Percentiles rank a stretch among this genome's conserved stretches.
Evolutionary conservation across 2,888 invertebrate species (phyloP).

Genomic region (Eucera pruinosa): DNA sequence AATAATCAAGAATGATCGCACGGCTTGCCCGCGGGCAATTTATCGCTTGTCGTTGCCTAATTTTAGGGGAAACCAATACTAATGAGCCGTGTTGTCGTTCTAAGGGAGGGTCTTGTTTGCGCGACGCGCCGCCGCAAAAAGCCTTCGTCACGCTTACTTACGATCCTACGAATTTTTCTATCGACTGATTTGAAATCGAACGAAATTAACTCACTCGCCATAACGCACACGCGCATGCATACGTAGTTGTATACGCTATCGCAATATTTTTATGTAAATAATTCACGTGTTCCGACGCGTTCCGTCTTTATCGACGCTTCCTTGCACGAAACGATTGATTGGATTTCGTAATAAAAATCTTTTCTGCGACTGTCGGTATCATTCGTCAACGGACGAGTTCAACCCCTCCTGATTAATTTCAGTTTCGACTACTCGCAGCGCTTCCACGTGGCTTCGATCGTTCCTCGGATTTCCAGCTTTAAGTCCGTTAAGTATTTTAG

Average conservation of each 20-base stretch:
- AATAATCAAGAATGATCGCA: conserved; percentile 19
- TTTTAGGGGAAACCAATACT: neutral
- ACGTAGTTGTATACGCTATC: conserved; percentile 1
- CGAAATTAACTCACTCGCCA: conserved; percentile 20
- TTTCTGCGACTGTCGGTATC: conserved; percentile 57
- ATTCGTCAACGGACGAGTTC: neutral
- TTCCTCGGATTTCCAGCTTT: too few relatives aligned
- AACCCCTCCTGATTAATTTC: neutral
- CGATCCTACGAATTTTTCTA: conserved; percentile 36
- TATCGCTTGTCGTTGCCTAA: conserved; percentile 21
- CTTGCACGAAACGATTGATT: conserved; percentile 62
- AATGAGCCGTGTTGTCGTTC: conserved; percentile 5
- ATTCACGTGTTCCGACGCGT: conserved; percentile 52
- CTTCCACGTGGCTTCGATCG: too few relatives aligned
- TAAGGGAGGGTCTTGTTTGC: neutral
- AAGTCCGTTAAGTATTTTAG: too few relatives aligned
- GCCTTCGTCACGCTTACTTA: conserved; percentile 2
- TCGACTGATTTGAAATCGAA: conserved; percentile 41
- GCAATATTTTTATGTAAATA: conserved; percentile 61
- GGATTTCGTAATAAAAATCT: conserved; percentile 70
- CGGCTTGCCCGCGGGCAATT: conserved; percentile 19
- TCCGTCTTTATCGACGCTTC: conserved; percentile 35
- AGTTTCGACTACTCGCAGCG: neutral
- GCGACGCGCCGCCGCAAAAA: conserved; percentile 1
- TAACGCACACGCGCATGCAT: too few relatives aligned